A percentile compares a stretch with the other conserved stretches of the same genome.
phyloP scores from a whole-genome alignment of 1,140 invertebrate species.

The Eulimnadia texana region DNA sequence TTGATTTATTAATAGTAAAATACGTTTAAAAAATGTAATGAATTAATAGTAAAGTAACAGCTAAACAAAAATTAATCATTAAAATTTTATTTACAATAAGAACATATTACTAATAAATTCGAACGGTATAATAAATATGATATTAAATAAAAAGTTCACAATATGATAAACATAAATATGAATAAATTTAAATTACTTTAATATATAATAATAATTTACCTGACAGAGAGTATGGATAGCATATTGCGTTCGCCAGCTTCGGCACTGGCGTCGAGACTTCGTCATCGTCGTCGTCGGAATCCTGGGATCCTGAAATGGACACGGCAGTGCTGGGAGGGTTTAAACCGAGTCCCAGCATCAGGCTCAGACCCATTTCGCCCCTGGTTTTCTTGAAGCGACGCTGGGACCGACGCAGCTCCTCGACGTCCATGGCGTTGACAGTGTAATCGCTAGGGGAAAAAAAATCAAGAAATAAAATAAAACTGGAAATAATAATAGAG shows the following conservation, averaged over 20 bases:
- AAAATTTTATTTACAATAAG: background rate
- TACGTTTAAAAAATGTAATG: background rate
- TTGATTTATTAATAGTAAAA: background rate
- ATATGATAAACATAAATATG: background rate
- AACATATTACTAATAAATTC: background rate
- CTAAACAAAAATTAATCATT: background rate
- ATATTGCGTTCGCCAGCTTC: conserved; percentile 50
- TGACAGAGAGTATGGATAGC: conserved; percentile 25
- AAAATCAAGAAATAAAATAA: conserved; percentile 2
- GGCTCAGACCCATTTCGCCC: conserved; percentile 11
- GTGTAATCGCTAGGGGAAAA: conserved; percentile 52
- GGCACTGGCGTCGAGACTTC: conserved; percentile 55
- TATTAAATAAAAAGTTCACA: conserved; percentile 8
- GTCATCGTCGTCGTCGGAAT: conserved; percentile 57
- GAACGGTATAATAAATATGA: conserved; percentile 1
- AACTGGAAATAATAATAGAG: background rate
- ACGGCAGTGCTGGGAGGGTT: conserved; percentile 20
- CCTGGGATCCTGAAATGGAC: conserved; percentile 50
- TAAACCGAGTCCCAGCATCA: background rate
- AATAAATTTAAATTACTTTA: conserved; percentile 29
- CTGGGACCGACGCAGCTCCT: conserved; percentile 62
- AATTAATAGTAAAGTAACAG: background rate
- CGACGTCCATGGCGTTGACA: conserved; percentile 71
- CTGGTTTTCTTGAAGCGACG: conserved; percentile 45
- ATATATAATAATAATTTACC: conserved; percentile 14